Evolutionary conservation across 2,888 invertebrate genomes (phyloP).

Genomic region (Drosophila nigritarsus): DNA sequence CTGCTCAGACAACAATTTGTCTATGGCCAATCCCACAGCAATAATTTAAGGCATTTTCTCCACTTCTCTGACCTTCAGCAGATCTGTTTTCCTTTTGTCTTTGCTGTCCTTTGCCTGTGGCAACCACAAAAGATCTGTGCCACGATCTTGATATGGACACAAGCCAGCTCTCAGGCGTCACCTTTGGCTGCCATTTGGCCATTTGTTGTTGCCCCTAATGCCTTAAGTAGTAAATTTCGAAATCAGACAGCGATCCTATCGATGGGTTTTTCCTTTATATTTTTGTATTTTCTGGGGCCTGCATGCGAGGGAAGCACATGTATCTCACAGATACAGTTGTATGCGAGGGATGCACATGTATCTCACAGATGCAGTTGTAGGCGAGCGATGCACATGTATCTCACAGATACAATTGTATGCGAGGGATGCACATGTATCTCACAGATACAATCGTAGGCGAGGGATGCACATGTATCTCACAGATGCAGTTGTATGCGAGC

Average conservation of each 20-base stretch:
- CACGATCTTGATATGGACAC: slow-evolving; percentile 50
- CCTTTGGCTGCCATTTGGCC: slow-evolving; percentile 7
- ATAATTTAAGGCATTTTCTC: slow-evolving; percentile 34
- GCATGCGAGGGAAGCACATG: too few species aligned
- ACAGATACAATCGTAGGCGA: slow-evolving; percentile 5
- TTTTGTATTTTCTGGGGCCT: too few species aligned
- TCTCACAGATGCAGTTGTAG: too few species aligned
- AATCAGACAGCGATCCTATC: slow-evolving; percentile 23
- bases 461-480: not conserved
- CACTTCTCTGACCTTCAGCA: slow-evolving; percentile 63
- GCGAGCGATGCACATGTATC: not conserved
- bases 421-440: slow-evolving; percentile 4
- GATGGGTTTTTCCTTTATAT: not conserved
- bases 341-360: too few species aligned
- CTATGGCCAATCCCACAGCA: slow-evolving; percentile 17
- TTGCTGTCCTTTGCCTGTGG: slow-evolving; percentile 33
- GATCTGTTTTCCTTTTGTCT: slow-evolving; percentile 34
- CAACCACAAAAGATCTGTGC: slow-evolving; percentile 68
- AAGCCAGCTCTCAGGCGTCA: slow-evolving; percentile 10
- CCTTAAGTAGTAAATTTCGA: slow-evolving; percentile 25
- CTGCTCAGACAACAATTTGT: slow-evolving; percentile 32
- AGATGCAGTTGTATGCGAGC: not conserved
- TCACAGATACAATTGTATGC: not conserved
- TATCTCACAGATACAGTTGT: too few species aligned
- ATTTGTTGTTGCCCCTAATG: slow-evolving; percentile 8